These are phyloP conservation scores for Cheilosia vulpina DNA, from an alignment of 2,888 invertebrate genomes.

Conservation along the genomic window DNA sequence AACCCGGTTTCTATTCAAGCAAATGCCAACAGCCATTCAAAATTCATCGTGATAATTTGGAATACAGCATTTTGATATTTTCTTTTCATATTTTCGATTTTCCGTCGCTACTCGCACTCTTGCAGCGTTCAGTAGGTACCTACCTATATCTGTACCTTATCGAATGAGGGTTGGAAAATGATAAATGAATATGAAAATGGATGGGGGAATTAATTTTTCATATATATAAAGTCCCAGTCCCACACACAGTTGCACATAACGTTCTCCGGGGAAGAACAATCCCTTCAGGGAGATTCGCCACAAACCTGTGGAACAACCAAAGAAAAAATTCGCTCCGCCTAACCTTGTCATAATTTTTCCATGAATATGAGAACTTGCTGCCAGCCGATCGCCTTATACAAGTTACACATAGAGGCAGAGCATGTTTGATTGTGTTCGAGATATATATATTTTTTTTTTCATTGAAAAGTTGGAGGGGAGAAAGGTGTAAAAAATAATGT, in stretches of 20 bases:
- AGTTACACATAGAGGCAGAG: constrained; percentile 33
- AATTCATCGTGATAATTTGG: constrained; percentile 40
- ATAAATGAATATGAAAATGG: constrained; percentile 67
- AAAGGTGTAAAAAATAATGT: constrained; percentile 30
- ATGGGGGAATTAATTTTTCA: constrained; percentile 51
- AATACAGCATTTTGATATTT: constrained; percentile 36
- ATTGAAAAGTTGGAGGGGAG: constrained; percentile 34
- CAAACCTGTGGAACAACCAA: constrained; percentile 19
- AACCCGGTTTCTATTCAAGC: constrained; percentile 28
- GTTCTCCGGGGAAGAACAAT: constrained; percentile 52
- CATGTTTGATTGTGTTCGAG: constrained; percentile 61
- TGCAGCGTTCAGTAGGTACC: background rate
- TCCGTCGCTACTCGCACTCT: constrained; percentile 65
- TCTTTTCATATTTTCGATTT: constrained; percentile 48
- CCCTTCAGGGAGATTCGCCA: constrained; percentile 49
- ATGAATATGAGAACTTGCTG: constrained; percentile 70
- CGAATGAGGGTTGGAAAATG: constrained; percentile 65
- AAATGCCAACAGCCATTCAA: constrained; percentile 62
- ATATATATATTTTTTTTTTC: constrained; percentile 18
- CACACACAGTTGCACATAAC: constrained; percentile 3
- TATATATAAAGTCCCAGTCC: constrained; percentile 27
- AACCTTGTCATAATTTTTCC: constrained; percentile 83
- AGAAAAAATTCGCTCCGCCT: constrained; percentile 82
- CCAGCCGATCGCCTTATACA: constrained; percentile 31
- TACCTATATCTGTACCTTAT: constrained; percentile 17